phyloP scores from a whole-genome alignment of 2,113 vertebrate genomes.

The Nerophis lumbriciformis region DNA sequence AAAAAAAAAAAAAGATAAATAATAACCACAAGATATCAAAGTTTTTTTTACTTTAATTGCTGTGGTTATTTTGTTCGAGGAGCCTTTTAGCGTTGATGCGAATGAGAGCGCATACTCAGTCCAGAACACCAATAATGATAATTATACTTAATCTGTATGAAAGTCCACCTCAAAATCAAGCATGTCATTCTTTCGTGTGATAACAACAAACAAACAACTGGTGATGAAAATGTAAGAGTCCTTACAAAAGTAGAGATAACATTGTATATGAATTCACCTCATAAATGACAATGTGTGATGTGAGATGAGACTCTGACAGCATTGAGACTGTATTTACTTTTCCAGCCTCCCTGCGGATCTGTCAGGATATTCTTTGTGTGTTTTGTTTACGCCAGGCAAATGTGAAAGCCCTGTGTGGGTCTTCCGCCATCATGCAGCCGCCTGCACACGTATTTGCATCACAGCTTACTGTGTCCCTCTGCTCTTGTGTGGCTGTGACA shows the following conservation, averaged over 20 bases:
- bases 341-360: slow-evolving; percentile 3
- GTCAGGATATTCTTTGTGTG: slow-evolving; percentile 28
- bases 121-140: too few species aligned
- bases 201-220: background rate
- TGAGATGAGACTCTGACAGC: slow-evolving; percentile 10
- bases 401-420: slow-evolving; percentile 20
- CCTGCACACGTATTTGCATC: slow-evolving; percentile 30
- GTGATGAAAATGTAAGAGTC: background rate
- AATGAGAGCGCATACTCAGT: too few species aligned
- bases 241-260: background rate
- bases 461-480: slow-evolving; percentile 36
- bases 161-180: background rate
- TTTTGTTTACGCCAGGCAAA: slow-evolving; percentile 27
- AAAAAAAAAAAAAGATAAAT: too few species aligned
- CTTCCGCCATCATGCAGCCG: slow-evolving; percentile 18
- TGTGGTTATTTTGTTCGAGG: too few species aligned
- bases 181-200: background rate
- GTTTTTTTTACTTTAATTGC: too few species aligned
- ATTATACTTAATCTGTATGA: background rate
- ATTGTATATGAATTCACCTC: background rate
- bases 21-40: too few species aligned
- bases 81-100: too few species aligned
- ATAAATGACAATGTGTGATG: slow-evolving; percentile 10
- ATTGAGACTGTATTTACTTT: background rate
- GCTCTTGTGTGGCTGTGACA: slow-evolving; percentile 47